Conservation (phyloP, 2,888 invertebrate genomes). For the Watsonalla binaria region DNA sequence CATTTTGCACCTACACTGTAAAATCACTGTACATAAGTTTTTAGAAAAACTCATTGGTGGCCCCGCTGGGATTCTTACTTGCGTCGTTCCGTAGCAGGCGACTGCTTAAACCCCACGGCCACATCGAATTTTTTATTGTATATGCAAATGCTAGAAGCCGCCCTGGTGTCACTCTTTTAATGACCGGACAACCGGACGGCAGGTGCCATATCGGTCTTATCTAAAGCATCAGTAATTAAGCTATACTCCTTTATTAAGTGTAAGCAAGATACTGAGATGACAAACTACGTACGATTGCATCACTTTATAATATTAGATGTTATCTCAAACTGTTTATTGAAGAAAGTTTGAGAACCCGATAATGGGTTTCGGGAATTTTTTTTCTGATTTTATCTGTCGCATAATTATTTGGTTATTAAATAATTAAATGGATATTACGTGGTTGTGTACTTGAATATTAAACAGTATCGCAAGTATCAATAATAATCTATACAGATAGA, state of each 20-base stretch:
- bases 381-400: not conserved
- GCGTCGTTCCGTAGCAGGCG: too few species aligned
- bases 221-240: slow-evolving; percentile 34
- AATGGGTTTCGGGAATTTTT: not conserved
- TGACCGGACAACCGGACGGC: slow-evolving; percentile 11
- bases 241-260: slow-evolving; percentile 20
- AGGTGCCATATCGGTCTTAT: slow-evolving; percentile 26
- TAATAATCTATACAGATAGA: too few species aligned
- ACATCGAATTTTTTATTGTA: too few species aligned
- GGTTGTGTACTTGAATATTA: too few species aligned
- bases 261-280: slow-evolving; percentile 13
- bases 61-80: too few species aligned
- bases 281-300: slow-evolving; percentile 19
- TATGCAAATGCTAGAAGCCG: too few species aligned
- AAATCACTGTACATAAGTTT: too few species aligned
- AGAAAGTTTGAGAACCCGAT: slow-evolving; percentile 9
- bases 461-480: too few species aligned
- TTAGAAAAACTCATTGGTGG: too few species aligned
- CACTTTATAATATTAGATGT: slow-evolving; percentile 14
- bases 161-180: too few species aligned
- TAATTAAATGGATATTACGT: not conserved
- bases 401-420: not conserved
- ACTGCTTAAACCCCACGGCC: too few species aligned
- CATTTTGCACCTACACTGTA: too few species aligned
- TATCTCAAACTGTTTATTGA: slow-evolving; percentile 16